A percentile compares a stretch with the other conserved stretches of the same genome.
Conservation (phyloP, 2,888 invertebrate genomes). For the Ectropis crepuscularia region DNA sequence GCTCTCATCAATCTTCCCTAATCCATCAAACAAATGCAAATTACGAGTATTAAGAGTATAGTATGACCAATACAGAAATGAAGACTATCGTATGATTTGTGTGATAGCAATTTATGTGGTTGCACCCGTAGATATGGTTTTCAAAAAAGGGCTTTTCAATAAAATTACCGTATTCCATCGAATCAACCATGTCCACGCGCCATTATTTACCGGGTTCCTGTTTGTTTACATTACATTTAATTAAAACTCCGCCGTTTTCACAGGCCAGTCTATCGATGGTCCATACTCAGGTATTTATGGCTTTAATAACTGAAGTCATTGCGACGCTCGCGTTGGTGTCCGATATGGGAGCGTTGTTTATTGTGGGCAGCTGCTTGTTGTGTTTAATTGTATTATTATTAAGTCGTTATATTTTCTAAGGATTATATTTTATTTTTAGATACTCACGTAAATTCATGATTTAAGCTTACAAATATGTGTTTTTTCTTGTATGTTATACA, state of each 20-base stretch:
- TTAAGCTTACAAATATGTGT: too few relatives aligned
- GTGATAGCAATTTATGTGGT: too few relatives aligned
- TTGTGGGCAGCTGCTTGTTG: conserved; percentile 1
- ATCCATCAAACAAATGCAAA: too few relatives aligned
- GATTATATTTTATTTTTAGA: neutral
- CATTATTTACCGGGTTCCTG: conserved; percentile 57
- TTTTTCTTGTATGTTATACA: too few relatives aligned
- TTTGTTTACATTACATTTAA: conserved; percentile 72
- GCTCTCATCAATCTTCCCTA: too few relatives aligned
- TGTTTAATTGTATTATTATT: neutral
- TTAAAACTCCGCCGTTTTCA: conserved; percentile 65
- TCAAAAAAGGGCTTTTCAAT: neutral
- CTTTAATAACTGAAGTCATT: conserved; percentile 38
- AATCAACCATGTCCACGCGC: neutral
- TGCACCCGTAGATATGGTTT: neutral
- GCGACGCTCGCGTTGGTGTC: conserved; percentile 7
- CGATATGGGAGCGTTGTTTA: conserved; percentile 12
- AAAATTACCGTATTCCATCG: neutral
- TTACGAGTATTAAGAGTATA: too few relatives aligned
- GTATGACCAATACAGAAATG: too few relatives aligned
- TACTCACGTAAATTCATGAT: too few relatives aligned
- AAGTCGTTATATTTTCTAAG: neutral
- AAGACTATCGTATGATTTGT: too few relatives aligned
- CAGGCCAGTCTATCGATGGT: conserved; percentile 47
- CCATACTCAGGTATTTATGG: conserved; percentile 46